Evolutionary conservation across 2,888 invertebrate species (phyloP).

Genomic region (Mesopsocus fuscifrons): DNA sequence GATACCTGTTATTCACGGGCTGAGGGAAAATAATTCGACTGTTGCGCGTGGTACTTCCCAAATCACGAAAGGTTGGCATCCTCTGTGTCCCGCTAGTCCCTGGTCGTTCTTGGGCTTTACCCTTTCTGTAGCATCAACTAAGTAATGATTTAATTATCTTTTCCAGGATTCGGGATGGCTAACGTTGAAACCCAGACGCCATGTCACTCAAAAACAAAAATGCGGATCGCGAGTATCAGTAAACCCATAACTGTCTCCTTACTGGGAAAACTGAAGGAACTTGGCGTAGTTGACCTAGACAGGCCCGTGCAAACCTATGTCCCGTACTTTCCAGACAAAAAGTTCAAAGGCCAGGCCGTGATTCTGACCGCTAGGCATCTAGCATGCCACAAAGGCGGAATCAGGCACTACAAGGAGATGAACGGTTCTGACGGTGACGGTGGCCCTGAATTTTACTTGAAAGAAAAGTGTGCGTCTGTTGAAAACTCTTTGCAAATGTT

Average conservation of each 20-base stretch:
- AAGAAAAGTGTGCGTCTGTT: constrained; percentile 23
- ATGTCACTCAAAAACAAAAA: constrained; percentile 27
- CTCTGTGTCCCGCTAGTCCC: no score
- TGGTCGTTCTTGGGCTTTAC: no score
- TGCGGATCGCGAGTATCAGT: constrained; percentile 38
- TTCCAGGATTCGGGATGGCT: constrained; percentile 29
- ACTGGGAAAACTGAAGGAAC: constrained; percentile 29
- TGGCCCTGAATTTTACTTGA: constrained; percentile 26
- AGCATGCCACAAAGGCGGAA: constrained; percentile 31
- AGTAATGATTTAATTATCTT: no score
- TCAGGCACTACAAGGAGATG: constrained; percentile 29
- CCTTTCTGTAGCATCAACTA: no score
- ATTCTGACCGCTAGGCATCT: constrained; percentile 31
- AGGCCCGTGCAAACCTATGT: constrained; percentile 31
- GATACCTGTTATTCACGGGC: no score
- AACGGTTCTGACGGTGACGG: constrained; percentile 9
- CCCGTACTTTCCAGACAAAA: constrained; percentile 30
- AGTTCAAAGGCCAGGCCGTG: constrained; percentile 26
- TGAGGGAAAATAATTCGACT: no score
- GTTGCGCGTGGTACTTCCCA: no score
- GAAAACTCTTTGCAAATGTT: constrained; percentile 30
- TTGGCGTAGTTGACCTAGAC: constrained; percentile 31
- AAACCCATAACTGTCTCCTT: constrained; percentile 33
- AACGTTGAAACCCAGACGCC: constrained; percentile 31
- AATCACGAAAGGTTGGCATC: no score